Evolutionary conservation across 2,797 vertebrate genomes (phyloP).

Genomic region (Tokudaia muenninki): DNA sequence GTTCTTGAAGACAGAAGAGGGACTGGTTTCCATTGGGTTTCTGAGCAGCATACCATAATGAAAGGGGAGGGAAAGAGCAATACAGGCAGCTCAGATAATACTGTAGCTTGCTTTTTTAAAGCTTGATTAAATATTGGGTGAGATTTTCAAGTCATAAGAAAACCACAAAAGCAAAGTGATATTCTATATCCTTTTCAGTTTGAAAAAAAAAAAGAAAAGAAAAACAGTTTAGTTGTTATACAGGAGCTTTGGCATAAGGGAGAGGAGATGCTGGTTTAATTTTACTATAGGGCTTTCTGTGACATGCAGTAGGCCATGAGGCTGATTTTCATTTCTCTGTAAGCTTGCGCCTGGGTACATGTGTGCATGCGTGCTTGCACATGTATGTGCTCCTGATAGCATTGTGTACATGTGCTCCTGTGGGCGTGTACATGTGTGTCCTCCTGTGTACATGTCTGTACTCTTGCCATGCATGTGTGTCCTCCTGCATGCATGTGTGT

Average conservation of each 20-base stretch:
- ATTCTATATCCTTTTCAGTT: no score
- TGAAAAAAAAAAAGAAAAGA: background rate
- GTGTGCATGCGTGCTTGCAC: background rate
- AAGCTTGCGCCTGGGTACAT: slow-evolving; percentile 9
- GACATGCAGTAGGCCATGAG: slow-evolving; percentile 49
- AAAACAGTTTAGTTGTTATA: no score
- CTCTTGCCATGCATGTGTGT: no score
- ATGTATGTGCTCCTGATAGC: background rate
- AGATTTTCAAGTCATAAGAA: background rate
- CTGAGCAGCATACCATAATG: background rate
- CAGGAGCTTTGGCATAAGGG: background rate
- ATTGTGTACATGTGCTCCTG: background rate
- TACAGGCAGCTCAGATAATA: background rate
- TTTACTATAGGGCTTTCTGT: background rate
- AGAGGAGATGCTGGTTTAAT: background rate
- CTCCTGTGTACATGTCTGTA: background rate
- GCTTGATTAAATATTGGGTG: background rate
- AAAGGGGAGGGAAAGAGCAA: background rate
- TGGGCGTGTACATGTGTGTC: background rate
- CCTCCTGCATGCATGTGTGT: no score
- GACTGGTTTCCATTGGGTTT: background rate
- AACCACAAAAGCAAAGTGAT: background rate
- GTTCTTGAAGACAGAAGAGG: background rate
- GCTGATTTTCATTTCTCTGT: slow-evolving; percentile 64
- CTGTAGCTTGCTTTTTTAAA: background rate